Base-by-base conservation (phyloP, 2,797 vertebrate genomes). In the Notolepis coatsorum region DNA sequence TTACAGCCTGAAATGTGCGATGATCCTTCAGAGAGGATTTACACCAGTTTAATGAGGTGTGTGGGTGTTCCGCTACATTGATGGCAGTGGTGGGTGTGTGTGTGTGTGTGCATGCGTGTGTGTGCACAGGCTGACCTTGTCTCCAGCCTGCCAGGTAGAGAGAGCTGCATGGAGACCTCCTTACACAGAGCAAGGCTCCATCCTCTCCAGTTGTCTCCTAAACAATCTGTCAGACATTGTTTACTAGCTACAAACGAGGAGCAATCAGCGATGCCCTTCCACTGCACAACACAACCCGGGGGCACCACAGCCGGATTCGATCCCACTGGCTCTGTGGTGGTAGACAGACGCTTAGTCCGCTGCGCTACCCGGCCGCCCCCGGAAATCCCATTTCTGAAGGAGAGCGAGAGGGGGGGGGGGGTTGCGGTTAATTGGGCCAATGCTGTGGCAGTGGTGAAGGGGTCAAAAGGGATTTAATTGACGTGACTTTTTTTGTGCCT, bases 51-150 rank as follows among this genome's bases (percentile, higher is more conserved):
- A 89, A 90, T 87, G 86, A 85, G 67, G 50, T 85, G 8, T 24
- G 52, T 55, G 37, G 39, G 52, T 46, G 55, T 31, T 43, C 17
- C 10, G 4, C 7, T 20, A 18, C 15, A 13, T 47, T 17, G 10
- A 23, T 59, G 55, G 7, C 2, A 8, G 28, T 46, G 51, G 33
- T 49, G 42, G 61, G 37, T 27, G 51, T 25, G 21, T 17, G 35
- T 27, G 23, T 17, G 51, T 37, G 57, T 49, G 49, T 61, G 51
- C 28, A 42, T 48, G 41, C 25, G 63, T 45, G 64, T 10, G 49
- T 46, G 55, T 73, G 61, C 74, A 61, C 71, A 82, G 72, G 81
- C 75, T 80, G 82, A 90, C 88, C 88, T 89, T 90, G 84, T 79
- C 80, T 77, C 62, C 69, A 70, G 77, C 69, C 72, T 86, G 84